phyloP scores from a whole-genome alignment of 2,888 invertebrate species.

The Himalopsyche tibetana region DNA sequence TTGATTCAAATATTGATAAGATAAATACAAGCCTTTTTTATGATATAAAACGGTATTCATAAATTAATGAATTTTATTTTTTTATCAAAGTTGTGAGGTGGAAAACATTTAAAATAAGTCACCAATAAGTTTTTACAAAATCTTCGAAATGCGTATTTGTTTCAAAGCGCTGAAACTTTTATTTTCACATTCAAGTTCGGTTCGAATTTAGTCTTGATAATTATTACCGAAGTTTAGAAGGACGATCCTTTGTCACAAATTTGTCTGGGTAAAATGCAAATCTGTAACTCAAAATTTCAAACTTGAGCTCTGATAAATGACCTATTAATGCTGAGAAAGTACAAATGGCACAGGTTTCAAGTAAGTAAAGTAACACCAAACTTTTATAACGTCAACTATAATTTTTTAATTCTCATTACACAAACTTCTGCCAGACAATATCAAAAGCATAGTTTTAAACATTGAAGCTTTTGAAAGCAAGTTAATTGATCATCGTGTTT shows the following conservation, averaged over 20 bases:
- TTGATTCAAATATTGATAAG: no score
- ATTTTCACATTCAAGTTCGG: no score
- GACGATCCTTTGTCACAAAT: constrained; percentile 9
- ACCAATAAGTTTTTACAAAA: no score
- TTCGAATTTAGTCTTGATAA: no score
- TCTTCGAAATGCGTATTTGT: no score
- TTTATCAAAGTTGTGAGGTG: no score
- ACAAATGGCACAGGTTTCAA: constrained; percentile 10
- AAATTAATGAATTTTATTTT: no score
- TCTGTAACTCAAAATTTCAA: constrained; percentile 3
- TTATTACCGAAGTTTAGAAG: no score
- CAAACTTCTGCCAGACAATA: background rate
- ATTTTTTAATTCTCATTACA: background rate
- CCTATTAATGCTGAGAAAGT: constrained; percentile 16
- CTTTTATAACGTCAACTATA: background rate
- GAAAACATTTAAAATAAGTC: no score
- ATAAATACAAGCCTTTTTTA: no score
- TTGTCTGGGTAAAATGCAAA: constrained; percentile 14
- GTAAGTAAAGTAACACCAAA: background rate
- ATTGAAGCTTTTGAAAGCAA: background rate
- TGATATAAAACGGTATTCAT: no score
- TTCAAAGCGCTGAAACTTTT: no score
- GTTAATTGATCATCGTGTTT: background rate
- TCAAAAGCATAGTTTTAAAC: background rate
- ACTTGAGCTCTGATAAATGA: constrained; percentile 26